Evolutionary conservation across 2,888 invertebrate genomes (phyloP), one percentile per base, ranked within the genome.

Genomic region (Andrena bucephala): DNA sequence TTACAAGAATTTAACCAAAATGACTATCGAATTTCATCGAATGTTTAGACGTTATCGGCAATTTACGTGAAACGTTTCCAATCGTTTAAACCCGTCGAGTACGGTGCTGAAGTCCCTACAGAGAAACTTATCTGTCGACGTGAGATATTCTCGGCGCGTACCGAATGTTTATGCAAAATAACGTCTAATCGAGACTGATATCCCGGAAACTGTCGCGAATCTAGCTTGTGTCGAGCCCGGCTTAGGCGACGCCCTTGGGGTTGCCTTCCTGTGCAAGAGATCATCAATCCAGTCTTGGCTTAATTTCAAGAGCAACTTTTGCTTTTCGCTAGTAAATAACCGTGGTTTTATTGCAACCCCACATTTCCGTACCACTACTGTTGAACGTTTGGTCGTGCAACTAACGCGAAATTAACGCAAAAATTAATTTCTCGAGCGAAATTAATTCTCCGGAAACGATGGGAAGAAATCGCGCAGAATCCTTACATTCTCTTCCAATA

Each of bases 221-320:
- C 62, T 72, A 20, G 31, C 54, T 48, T 50, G 31, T 52, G 60
- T 57, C 42, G 6, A 29, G 54, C 57, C 77, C 63, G 50, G 62
- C 84, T 78, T n/a, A 27, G 27, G 77, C 52, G 69, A 67, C 36
- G 77, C 70, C 73, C 81, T 87, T 86, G 83, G 68, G 42, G 52
- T 77, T 75, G 74, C 77, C 75, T 77, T 73, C 24, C 70, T 67
- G 36, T 52, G 68, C 69, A 63, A 73, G 68, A 73, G 75, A 67
- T 80, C 71, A 82, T 88, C 74, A 81, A 86, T 86, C 74, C 75
- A 27, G 77, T 68, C 77, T 86, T 87, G 88, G 82, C 88, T 74
- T 81, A 80, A 67, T 75, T 81, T 87, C 88, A 88, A 87, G 62
- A 77, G 48, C 73, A 77, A 70, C 73, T 63, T 86, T 42, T 54